Percentiles rank a stretch among this genome's conserved stretches.
These are phyloP conservation scores for Aporophyla lueneburgensis DNA, from an alignment of 2,888 invertebrate species.

Conservation along the genomic window DNA sequence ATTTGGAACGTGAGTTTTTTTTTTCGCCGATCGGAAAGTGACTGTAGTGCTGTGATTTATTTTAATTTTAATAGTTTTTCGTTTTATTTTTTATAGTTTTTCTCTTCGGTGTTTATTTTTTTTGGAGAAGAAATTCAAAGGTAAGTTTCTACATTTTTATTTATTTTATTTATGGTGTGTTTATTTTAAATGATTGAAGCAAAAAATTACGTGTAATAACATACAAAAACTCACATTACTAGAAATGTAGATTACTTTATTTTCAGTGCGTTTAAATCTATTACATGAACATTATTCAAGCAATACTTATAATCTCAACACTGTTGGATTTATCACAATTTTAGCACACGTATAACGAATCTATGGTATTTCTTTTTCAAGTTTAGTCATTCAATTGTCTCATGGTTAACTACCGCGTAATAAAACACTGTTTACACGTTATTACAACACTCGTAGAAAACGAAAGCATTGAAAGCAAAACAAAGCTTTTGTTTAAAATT, in stretches of 20 bases:
- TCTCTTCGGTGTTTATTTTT: conserved; percentile 65
- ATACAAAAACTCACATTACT: neutral
- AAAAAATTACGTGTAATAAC: neutral
- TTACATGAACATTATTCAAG: neutral
- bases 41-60: conserved; percentile 70
- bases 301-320: neutral
- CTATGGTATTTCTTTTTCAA: conserved; percentile 13
- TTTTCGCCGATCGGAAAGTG: conserved; percentile 59
- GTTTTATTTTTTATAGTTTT: conserved; percentile 49
- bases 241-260: neutral
- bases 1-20: conserved; percentile 71
- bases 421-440: conserved; percentile 54
- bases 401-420: conserved; percentile 45
- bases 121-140: conserved; percentile 60
- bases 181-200: neutral
- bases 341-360: conserved; percentile 10
- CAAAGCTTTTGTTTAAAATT: conserved; percentile 41
- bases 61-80: conserved; percentile 58
- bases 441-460: conserved; percentile 47
- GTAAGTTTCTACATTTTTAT: conserved; percentile 63
- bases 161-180: neutral
- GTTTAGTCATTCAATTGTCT: conserved; percentile 57
- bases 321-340: conserved; percentile 9
- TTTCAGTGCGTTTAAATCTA: conserved; percentile 9
- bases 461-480: conserved; percentile 40